Conservation (phyloP, 2,113 vertebrate species). For the Dromaius novaehollandiae region DNA sequence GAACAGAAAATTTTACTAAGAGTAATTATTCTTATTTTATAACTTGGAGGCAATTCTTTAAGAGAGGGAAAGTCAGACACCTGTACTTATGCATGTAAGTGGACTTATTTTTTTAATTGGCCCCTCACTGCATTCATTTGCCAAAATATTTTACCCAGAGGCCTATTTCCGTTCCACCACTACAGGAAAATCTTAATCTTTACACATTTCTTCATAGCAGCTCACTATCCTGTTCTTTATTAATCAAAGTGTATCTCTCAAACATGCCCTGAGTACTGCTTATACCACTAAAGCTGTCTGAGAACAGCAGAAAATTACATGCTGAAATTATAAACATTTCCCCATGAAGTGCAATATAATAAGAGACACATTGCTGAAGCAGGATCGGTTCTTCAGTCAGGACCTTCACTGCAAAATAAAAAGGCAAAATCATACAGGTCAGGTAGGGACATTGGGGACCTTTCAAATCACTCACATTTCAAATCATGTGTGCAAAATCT, state of each 20-base stretch:
- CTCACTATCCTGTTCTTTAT: not conserved
- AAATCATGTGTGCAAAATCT: not conserved
- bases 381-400: not conserved
- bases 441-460: not conserved
- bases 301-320: conserved; percentile 6
- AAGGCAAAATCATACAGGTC: not conserved
- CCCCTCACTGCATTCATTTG: conserved; percentile 14
- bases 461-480: not conserved
- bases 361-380: not conserved
- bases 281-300: not conserved
- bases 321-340: conserved; percentile 14
- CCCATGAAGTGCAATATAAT: not conserved
- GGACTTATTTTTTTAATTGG: conserved; percentile 17
- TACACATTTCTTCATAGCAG: not conserved
- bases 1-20: conserved; percentile 54
- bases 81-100: conserved; percentile 10
- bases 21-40: conserved; percentile 49
- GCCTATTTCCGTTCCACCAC: conserved; percentile 10
- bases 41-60: not conserved
- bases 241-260: conserved; percentile 6
- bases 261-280: not conserved
- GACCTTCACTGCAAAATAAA: not conserved
- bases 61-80: not conserved
- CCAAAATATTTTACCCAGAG: conserved; percentile 38
- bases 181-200: conserved; percentile 35